These are phyloP conservation scores for Lagopus leucura DNA, from an alignment of 2,113 vertebrate species.

Conservation along the genomic window DNA sequence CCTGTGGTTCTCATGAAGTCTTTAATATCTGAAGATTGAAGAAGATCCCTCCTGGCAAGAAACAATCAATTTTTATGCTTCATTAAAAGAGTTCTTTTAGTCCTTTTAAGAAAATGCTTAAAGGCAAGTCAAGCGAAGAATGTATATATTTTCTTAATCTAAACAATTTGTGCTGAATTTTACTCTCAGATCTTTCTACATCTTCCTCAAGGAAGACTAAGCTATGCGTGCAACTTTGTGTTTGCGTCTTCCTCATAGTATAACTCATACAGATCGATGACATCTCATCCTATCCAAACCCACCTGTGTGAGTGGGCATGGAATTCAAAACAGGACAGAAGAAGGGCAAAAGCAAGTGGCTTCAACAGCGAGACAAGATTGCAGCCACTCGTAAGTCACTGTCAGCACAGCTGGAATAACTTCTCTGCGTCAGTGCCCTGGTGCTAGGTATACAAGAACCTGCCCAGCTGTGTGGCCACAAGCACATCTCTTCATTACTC, in stretches of 20 bases:
- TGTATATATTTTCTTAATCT: slow-evolving; percentile 4
- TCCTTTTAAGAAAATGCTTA: slow-evolving; percentile 74
- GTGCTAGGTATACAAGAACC: slow-evolving; percentile 15
- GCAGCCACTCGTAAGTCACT: background rate
- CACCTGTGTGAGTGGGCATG: background rate
- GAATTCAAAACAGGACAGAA: background rate
- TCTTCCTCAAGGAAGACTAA: slow-evolving; percentile 19
- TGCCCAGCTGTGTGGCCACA: slow-evolving; percentile 5
- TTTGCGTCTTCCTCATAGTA: background rate
- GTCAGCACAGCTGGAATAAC: background rate
- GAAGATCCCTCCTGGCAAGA: slow-evolving; percentile 77
- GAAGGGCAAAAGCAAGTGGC: background rate
- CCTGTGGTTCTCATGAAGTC: slow-evolving; percentile 78
- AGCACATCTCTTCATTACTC: background rate
- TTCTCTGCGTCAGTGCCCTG: background rate
- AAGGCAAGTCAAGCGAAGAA: slow-evolving; percentile 60
- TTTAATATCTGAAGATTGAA: slow-evolving; percentile 78
- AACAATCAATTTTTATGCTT: slow-evolving; percentile 81
- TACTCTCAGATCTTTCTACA: slow-evolving; percentile 38
- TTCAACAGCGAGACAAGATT: background rate
- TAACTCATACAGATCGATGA: background rate
- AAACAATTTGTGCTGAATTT: slow-evolving; percentile 56
- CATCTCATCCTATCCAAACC: background rate
- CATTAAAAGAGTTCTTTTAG: slow-evolving; percentile 74
- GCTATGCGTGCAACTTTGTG: background rate